Evolutionary conservation across 2,113 vertebrate species (phyloP), one percentile per base, ranked within the genome.

Genomic region (Scomber japonicus): DNA sequence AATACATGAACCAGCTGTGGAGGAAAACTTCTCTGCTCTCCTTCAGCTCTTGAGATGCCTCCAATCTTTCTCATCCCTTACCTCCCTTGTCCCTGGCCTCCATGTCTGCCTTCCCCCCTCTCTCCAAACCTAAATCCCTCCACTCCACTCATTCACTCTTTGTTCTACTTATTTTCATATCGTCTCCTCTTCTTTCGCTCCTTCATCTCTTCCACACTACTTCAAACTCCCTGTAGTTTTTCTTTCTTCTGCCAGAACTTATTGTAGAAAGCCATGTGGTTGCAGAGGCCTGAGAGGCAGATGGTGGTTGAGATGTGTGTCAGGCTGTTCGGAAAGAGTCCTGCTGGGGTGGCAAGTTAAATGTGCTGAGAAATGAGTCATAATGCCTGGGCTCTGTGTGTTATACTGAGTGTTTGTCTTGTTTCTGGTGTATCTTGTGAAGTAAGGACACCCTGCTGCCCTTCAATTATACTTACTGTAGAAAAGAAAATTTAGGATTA

Each of bases 311-410:
- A 66, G 75, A 81, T 66, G 48, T 51, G 62, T 63, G 69, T 83
- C 78, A 65, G 78, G 69, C 62, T 60, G 51, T 86, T 87, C 16
- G 70, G 88, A 91, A 88, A 88, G 81, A 90, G 40, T 68, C 75
- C 13, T 71, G 81, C 85, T 82, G 80, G 64, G 78, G 73, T 70
- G 82, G 86, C 75, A 53, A 83, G 79, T 90, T 70, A 67, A 75
- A 89, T 81, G 64, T 57, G 54, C 80, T 81, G 83, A 91, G 62
- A 89, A 75, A 85, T 86, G 69, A 90, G 78, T 90, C 89, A 89
- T 65, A 57, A 71, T 80, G 65, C 19, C 53, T 67, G 59, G 62
- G 66, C 60, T 78, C 59, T 61, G 46, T 66, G 64, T 78, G 67
- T 65, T 76, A 45, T 61, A 59, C 54, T 71, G 46, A 74, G 77